Percentiles rank a stretch among this genome's conserved stretches.
Evolutionary conservation across 2,888 invertebrate species (phyloP).

Genomic region (Pedicia rivosa): DNA sequence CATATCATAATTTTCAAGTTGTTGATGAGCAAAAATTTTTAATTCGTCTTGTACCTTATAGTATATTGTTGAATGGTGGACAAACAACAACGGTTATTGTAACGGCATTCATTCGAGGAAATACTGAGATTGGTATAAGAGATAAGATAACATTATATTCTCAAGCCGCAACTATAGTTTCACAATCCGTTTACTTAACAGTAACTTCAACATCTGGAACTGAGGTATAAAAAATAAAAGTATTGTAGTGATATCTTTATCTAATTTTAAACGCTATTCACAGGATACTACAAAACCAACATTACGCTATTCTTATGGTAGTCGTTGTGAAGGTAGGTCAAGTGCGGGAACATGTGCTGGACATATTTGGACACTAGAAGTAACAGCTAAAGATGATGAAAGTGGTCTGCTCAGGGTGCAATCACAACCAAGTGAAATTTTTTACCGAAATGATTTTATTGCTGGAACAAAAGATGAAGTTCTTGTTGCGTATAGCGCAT

Average conservation of each 20-base stretch:
- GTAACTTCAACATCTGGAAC: constrained; percentile 23
- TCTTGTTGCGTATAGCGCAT: constrained; percentile 47
- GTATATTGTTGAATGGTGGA: constrained; percentile 12
- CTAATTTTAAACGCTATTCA: constrained; percentile 14
- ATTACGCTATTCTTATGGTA: constrained; percentile 45
- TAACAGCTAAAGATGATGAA: constrained; percentile 46
- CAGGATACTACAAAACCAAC: constrained; percentile 40
- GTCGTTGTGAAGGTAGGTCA: constrained; percentile 40
- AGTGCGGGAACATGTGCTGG: constrained; percentile 41
- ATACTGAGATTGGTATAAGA: constrained; percentile 35
- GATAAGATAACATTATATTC: constrained; percentile 48
- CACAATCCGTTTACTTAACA: constrained; percentile 30
- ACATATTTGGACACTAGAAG: constrained; percentile 51
- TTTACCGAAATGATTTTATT: constrained; percentile 43
- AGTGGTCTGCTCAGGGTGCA: constrained; percentile 45
- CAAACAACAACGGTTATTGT: constrained; percentile 42
- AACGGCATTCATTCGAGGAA: constrained; percentile 31
- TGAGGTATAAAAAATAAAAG: constrained; percentile 19
- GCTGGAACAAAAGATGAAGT: constrained; percentile 51
- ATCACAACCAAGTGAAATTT: constrained; percentile 41
- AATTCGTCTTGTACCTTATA: constrained; percentile 36
- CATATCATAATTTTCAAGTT: constrained; percentile 41
- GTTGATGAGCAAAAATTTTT: constrained; percentile 41
- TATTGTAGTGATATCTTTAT: neutral
- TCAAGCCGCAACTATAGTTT: constrained; percentile 25